Conservation (phyloP, 2,888 invertebrate species). For the Steromphala cineraria region DNA sequence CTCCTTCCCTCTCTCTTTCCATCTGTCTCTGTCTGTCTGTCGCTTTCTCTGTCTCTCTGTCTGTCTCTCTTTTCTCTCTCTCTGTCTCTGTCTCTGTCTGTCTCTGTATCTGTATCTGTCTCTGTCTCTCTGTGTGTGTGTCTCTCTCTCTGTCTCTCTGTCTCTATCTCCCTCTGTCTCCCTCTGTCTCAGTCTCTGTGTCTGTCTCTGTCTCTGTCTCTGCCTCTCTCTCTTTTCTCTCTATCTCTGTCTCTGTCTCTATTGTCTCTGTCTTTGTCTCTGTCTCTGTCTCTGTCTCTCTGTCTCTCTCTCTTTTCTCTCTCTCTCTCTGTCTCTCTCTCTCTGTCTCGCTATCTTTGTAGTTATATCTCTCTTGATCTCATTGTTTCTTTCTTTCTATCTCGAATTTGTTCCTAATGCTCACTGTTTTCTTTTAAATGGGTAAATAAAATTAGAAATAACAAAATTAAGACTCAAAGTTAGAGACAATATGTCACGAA, state of each 20-base stretch:
- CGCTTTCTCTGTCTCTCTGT: not conserved
- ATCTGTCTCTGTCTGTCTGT: too few relatives aligned
- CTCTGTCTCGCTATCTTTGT: slow-evolving; percentile 4
- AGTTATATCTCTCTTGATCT: slow-evolving; percentile 14
- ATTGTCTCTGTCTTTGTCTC: not conserved
- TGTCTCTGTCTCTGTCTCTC: not conserved
- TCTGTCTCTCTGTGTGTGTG: slow-evolving; percentile 4
- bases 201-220: slow-evolving; percentile 3
- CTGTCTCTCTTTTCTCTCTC: too few relatives aligned
- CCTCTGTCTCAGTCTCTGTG: not conserved
- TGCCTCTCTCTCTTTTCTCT: slow-evolving; percentile 17
- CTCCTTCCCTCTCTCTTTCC: too few relatives aligned
- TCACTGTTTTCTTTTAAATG: not conserved
- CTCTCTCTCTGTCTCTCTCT: not conserved
- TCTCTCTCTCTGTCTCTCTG: not conserved
- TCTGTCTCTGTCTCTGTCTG: too few relatives aligned
- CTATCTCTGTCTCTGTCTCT: not conserved
- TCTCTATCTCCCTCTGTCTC: not conserved
- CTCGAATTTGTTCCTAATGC: not conserved
- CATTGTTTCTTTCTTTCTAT: not conserved
- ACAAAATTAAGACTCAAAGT: too few relatives aligned
- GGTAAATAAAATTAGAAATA: too few relatives aligned
- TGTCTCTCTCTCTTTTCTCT: not conserved
- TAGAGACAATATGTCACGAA: too few relatives aligned
- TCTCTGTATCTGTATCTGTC: too few relatives aligned